Evolutionary conservation across 2,888 invertebrate genomes (phyloP).

Genomic region (Mythimna ferrago): DNA sequence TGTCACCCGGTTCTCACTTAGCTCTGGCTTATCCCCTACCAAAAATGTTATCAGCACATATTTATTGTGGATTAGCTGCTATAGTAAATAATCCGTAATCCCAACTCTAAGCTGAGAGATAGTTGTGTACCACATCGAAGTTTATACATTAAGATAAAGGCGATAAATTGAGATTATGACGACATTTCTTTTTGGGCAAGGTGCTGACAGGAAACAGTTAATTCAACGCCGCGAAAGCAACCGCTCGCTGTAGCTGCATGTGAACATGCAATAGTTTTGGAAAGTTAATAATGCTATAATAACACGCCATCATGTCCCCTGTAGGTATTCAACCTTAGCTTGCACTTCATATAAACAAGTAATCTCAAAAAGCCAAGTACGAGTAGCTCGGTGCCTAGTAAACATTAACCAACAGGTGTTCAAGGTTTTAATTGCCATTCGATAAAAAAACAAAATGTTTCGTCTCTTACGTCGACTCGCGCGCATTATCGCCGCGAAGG

Average conservation of each 20-base stretch:
- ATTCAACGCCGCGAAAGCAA: conserved; percentile 44
- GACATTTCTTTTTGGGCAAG: conserved; percentile 66
- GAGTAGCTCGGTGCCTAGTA: conserved; percentile 16
- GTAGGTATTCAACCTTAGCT: conserved; percentile 75
- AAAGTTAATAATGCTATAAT: conserved; percentile 45
- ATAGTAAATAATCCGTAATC: conserved; percentile 72
- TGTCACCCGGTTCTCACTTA: conserved; percentile 1
- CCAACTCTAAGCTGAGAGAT: conserved; percentile 69
- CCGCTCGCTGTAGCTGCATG: conserved; percentile 42
- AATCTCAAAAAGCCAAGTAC: conserved; percentile 21
- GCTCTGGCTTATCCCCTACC: conserved; percentile 27
- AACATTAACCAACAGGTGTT: conserved; percentile 29
- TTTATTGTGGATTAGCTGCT: conserved; percentile 68
- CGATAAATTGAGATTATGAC: conserved; percentile 66
- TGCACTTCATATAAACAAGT: conserved; percentile 21
- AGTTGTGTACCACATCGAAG: conserved; percentile 64
- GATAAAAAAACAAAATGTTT: conserved; percentile 71
- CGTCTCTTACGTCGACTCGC: conserved; percentile 76
- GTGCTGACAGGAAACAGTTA: conserved; percentile 62
- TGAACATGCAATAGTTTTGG: conserved; percentile 45
- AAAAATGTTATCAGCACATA: conserved; percentile 59
- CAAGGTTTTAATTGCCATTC: conserved; percentile 32
- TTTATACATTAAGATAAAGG: conserved; percentile 72
- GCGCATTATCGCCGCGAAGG: conserved; percentile 74
- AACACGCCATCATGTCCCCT: conserved; percentile 68